A percentile compares a stretch with the other conserved stretches of the same genome.
phyloP scores from a whole-genome alignment of 2,113 vertebrate genomes.

The Bos indicus region DNA sequence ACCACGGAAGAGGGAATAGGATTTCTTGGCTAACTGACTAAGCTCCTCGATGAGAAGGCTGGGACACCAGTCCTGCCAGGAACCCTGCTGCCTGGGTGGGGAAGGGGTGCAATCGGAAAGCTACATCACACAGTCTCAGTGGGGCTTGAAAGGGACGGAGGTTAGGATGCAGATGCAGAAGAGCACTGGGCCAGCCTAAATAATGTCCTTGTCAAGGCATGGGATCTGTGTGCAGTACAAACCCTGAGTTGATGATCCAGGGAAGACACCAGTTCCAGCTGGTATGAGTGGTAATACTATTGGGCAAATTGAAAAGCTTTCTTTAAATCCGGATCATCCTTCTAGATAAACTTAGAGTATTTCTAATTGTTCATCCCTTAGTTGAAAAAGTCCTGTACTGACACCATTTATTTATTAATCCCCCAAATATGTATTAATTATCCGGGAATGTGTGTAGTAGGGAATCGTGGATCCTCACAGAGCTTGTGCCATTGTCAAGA shows the following conservation, averaged over 20 bases:
- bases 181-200: no score
- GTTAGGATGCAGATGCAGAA: not conserved
- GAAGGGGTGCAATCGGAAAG: not conserved
- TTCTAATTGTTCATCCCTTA: not conserved
- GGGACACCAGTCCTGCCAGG: not conserved
- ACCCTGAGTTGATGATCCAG: not conserved
- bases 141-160: not conserved
- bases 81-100: not conserved
- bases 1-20: constrained; percentile 41
- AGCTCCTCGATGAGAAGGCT: not conserved
- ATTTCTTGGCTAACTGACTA: constrained; percentile 26
- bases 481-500: not conserved
- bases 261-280: not conserved
- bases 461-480: not conserved
- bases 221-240: no score
- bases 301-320: not conserved
- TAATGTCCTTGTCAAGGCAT: not conserved
- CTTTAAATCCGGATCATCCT: not conserved
- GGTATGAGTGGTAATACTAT: accelerated
- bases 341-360: not conserved
- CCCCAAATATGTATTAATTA: not conserved
- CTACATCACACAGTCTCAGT: accelerated
- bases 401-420: not conserved
- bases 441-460: not conserved
- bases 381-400: not conserved